A percentile compares a stretch with the other conserved stretches of the same genome.
Conservation (phyloP, 2,113 vertebrate species). For the Aix galericulata region DNA sequence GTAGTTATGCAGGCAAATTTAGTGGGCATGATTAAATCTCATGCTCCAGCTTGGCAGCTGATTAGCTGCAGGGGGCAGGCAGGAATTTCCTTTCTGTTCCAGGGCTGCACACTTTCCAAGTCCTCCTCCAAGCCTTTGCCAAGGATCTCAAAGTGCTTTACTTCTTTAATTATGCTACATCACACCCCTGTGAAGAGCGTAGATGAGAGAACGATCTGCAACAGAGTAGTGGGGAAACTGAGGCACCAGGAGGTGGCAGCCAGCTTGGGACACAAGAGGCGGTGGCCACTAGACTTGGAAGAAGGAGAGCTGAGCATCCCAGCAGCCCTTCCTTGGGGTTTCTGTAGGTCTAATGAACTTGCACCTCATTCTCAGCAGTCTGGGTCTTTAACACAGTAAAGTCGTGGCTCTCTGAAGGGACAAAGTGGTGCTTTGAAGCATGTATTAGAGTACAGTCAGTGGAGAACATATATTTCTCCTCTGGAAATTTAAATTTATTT, state of each 20-base stretch:
- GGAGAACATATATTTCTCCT: background rate
- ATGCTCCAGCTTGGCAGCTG: conserved; percentile 47
- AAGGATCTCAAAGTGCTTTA: conserved; percentile 34
- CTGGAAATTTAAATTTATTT: background rate
- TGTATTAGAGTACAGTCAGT: background rate
- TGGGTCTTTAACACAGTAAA: background rate
- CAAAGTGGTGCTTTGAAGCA: background rate
- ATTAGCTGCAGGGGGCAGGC: conserved; percentile 52
- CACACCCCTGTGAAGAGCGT: background rate
- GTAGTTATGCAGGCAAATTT: conserved; percentile 41
- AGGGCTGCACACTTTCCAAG: conserved; percentile 1
- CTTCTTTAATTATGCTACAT: background rate
- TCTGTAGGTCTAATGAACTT: background rate
- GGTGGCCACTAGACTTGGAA: background rate
- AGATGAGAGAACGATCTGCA: background rate
- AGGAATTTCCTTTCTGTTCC: conserved; percentile 62
- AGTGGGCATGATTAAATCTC: conserved; percentile 47
- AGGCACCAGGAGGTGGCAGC: background rate
- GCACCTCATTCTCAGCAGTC: background rate
- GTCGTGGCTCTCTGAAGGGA: background rate
- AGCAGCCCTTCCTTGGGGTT: background rate
- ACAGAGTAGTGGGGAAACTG: background rate
- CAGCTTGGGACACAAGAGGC: background rate
- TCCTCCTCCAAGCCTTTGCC: conserved; percentile 14
- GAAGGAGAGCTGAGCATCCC: background rate